Base-by-base conservation (phyloP, 2,797 vertebrate genomes). In the Threskiornis aethiopicus region DNA sequence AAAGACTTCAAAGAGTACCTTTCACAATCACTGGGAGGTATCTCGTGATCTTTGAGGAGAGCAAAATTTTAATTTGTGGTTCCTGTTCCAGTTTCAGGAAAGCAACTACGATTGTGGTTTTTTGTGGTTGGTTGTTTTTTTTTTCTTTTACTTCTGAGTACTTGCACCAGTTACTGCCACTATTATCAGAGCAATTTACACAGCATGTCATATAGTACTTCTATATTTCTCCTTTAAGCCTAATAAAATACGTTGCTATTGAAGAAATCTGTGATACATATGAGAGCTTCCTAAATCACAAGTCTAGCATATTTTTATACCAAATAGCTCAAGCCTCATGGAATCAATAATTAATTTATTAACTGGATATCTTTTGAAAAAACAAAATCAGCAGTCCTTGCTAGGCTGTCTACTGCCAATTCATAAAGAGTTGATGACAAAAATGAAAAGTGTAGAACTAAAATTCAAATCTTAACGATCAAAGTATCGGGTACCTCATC, bases 301-400 rank as follows among this genome's bases (percentile, higher is more conserved):
- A 92, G 54, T 46, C 79, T 78, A 67, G 47, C 52, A 22, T 95
- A 91, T 93, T 94, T 96, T 96, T 75, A 77, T 91, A 92, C 76
- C 89, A 93, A 97, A 88, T 67, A 86, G 51, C 70, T 95, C 69
- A 69, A 93, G 65, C 35, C 14, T 95, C 6, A 6, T 91, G 69
- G 79, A 75, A 96, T 97, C 87, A 95, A 95, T 96, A 96, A 96
- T 94, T 96, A 93, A 96, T 97, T 97, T 96, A 97, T 96, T 97
- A 97, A 97, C 65, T 87, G 86, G 31, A 26, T 84, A 84, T 89
- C 86, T 95, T 94, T 87, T 83, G 90, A 42, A 96, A 94, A 77
- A 96, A 88, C 75, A 90, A 95, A 97, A 89, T 97, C 84, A 90
- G 89, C 84, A 91, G 25, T 89, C 89, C 46, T 96, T 85, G 75